Evolutionary conservation across 2,113 vertebrate species (phyloP).

Genomic region (Campylomormyrus numenius): DNA sequence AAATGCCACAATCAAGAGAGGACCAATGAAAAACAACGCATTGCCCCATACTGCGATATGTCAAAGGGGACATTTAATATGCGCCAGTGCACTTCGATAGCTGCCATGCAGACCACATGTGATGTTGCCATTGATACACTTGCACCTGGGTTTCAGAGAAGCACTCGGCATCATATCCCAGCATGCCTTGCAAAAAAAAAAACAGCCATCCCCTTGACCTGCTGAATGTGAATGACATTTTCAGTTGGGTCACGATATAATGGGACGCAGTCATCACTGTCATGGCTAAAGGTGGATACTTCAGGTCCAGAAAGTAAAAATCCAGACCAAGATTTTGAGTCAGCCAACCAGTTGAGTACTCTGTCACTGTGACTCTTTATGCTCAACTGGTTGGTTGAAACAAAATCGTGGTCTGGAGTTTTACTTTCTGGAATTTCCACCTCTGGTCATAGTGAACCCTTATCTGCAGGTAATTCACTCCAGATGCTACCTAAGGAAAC

Average conservation of each 20-base stretch:
- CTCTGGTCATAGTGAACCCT: neutral
- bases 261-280: neutral
- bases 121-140: neutral
- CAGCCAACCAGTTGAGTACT: too few relatives aligned
- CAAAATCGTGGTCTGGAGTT: too few relatives aligned
- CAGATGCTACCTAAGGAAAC: neutral
- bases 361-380: too few relatives aligned
- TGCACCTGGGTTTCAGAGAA: neutral
- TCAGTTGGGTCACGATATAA: neutral
- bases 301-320: too few relatives aligned
- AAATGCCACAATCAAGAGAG: neutral
- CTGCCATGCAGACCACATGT: neutral
- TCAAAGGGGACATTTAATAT: neutral
- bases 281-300: neutral
- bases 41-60: neutral
- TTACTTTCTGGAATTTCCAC: too few relatives aligned
- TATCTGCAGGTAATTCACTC: neutral
- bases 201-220: neutral
- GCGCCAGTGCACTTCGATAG: neutral
- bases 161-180: neutral
- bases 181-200: neutral
- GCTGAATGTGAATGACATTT: neutral
- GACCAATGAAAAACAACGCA: neutral
- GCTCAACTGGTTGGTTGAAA: too few relatives aligned
- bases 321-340: too few relatives aligned